Conservation (phyloP, 2,797 vertebrate genomes). For the Tolypeutes matacus region DNA sequence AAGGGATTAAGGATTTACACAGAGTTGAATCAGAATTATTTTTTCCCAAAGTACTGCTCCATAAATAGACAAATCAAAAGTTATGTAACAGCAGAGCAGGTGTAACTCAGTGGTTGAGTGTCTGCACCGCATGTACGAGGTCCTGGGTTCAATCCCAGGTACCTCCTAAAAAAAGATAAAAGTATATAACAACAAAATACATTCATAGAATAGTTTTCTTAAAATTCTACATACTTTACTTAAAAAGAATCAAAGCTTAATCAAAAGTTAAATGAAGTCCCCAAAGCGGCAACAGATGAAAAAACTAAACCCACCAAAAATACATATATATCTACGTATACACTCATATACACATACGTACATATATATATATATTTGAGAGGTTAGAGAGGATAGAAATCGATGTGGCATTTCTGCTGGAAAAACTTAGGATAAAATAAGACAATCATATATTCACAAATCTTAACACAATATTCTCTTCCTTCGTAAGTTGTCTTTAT, state of each 20-base stretch:
- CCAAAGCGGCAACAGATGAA: slow-evolving; percentile 61
- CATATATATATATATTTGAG: slow-evolving; percentile 78
- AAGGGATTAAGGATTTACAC: slow-evolving; percentile 61
- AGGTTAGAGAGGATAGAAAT: slow-evolving; percentile 68
- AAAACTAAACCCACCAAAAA: slow-evolving; percentile 78
- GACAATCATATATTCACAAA: slow-evolving; percentile 55
- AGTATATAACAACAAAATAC: slow-evolving; percentile 38
- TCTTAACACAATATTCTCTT: slow-evolving; percentile 26
- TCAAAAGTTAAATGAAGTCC: slow-evolving; percentile 49
- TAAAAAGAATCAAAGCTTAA: slow-evolving; percentile 65
- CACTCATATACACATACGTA: slow-evolving; percentile 77
- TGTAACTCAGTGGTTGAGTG: no score
- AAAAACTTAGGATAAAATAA: slow-evolving; percentile 62
- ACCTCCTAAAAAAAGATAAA: slow-evolving; percentile 1
- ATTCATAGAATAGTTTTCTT: slow-evolving; percentile 41
- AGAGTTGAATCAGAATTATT: slow-evolving; percentile 39
- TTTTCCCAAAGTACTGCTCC: slow-evolving; percentile 37
- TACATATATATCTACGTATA: slow-evolving; percentile 83
- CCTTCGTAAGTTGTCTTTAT: slow-evolving; percentile 34
- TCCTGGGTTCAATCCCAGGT: no score
- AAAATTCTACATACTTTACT: slow-evolving; percentile 56
- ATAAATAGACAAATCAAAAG: slow-evolving; percentile 59
- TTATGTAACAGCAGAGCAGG: no score
- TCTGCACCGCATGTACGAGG: no score
- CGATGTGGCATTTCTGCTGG: slow-evolving; percentile 49